phyloP scores from a whole-genome alignment of 2,113 vertebrate genomes.

The Cavia porcellus region DNA sequence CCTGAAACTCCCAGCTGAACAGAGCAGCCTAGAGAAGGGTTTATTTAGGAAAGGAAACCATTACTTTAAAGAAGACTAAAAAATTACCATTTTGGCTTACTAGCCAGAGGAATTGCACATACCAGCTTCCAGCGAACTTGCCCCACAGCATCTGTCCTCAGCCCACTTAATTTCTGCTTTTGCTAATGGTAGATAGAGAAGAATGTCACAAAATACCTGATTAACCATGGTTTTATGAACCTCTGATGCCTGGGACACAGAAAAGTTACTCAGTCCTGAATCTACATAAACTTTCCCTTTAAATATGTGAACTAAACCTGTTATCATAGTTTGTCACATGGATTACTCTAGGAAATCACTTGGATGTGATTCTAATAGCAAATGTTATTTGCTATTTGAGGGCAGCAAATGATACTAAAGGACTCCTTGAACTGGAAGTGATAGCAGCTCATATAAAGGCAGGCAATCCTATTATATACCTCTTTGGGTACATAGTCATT shows the following conservation, averaged over 20 bases:
- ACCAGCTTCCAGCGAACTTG: neutral
- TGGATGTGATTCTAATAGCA: conserved; percentile 16
- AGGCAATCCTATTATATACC: neutral
- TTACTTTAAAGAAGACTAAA: conserved; percentile 2
- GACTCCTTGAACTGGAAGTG: neutral
- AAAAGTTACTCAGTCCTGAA: neutral
- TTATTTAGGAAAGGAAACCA: neutral
- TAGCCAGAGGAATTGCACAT: neutral
- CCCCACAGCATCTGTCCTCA: conserved; percentile 1
- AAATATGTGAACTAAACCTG: conserved; percentile 1
- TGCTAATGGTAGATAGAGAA: neutral
- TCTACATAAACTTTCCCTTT: neutral
- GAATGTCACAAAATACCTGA: neutral
- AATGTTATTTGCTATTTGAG: conserved; percentile 17
- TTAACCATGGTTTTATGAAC: neutral
- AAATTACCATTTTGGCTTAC: neutral
- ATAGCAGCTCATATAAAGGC: neutral
- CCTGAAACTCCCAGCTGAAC: neutral
- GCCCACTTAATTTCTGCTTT: neutral
- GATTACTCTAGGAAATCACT: neutral
- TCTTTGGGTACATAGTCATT: conserved; percentile 9
- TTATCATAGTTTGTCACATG: conserved; percentile 21
- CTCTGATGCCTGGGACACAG: neutral
- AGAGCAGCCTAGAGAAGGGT: neutral
- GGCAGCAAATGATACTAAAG: neutral